Evolutionary conservation across 2,888 invertebrate genomes (phyloP), one percentile per base, ranked within the genome.

Genomic region (Apodemia duryi): DNA sequence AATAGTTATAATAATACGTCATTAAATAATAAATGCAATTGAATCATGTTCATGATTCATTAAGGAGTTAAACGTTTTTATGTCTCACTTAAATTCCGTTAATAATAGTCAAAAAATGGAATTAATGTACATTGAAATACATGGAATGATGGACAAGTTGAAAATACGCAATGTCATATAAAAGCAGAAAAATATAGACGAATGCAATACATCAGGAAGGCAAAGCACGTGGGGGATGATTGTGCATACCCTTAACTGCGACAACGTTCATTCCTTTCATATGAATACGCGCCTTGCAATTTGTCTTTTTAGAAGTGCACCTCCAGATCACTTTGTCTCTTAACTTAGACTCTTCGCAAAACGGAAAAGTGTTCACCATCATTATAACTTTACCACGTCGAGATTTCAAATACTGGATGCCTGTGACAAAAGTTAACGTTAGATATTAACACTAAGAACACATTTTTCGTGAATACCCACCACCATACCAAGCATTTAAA

Each of bases 321-420:
- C 92, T 80, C 92, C 92, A 92, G 70, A 92, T 92, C 62, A 92
- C 91, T 74, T 92, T 92, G 73, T 91, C 91, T 68, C 91, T 77
- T 76, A 92, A 74, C 75, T 91, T 91, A 2, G 92, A 92, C 78
- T 92, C 92, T 75, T 92, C 92, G 74, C 92, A 92, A 77, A 92
- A 92, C 5, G 92, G 92, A 72, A 92, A 92, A 62, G 92, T 92
- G 73, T 92, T 92, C 79, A 92, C 92, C 89, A 92, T 88, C 92
- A 92, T 92, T 71, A 92, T 91, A 63, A 92, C 84, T 75, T 92
- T 92, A 66, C 92, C 92, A 60, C 92, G 91, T 1, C 92, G 85
- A 46, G 92, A 92, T 75, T 90, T 90, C 74, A 92, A 78, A 82
- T 92, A 92, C 76, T 89, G 86, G 76, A 91, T 91, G 79, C 91